Base-by-base conservation (phyloP, 2,888 invertebrate genomes). In the Euspilapteryx auroguttella region DNA sequence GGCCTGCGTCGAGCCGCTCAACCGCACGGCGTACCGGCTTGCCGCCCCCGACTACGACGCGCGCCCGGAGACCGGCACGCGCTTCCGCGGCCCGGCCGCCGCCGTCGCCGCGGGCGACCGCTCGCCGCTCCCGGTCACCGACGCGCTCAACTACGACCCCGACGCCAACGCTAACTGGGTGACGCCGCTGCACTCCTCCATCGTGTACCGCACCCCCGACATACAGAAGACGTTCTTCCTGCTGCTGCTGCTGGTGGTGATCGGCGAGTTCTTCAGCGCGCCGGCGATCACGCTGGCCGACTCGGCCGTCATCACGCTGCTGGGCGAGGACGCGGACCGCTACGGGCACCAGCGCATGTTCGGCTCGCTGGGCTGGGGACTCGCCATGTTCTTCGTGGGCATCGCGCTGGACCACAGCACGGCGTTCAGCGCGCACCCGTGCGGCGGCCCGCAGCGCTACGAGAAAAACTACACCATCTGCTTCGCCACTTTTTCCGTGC, bases 381-480 rank as follows among this genome's bases (percentile, higher is more conserved):
- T 98, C 42, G 91, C 98, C 25, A 99, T 99, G 98, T 98, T 99
- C 68, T 88, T 98, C 55, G 95, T 99, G 33, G 94, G 94, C 33
- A 94, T 95, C 44, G 94, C 92, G 2, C 76, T 99, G 34, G 98
- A 99, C 69, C 94, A 97, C 59, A 95, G 96, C 32, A 95, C 95
- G 12, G 88, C 94, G 1, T 98, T 99, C 63, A 90, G 94, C 13
- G 83, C 90, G 44, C 94, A 94, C 63, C 94, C 94, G 0, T 96
- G 95, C 50, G 88, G 84, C 1, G 88, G 84, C 1, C 91, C 93
- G 5, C 90, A 91, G 46, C 80, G 83, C 34, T 86, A 89, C 53
- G 98, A 99, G 66, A 94, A 96, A 61, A 99, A 99, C 71, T 99
- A 99, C 68, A 95, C 94, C 20, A 93, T 98, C 38, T 99, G 98